Evolutionary conservation across 2,888 invertebrate species (phyloP).

Genomic region (Tetragnatha montana): DNA sequence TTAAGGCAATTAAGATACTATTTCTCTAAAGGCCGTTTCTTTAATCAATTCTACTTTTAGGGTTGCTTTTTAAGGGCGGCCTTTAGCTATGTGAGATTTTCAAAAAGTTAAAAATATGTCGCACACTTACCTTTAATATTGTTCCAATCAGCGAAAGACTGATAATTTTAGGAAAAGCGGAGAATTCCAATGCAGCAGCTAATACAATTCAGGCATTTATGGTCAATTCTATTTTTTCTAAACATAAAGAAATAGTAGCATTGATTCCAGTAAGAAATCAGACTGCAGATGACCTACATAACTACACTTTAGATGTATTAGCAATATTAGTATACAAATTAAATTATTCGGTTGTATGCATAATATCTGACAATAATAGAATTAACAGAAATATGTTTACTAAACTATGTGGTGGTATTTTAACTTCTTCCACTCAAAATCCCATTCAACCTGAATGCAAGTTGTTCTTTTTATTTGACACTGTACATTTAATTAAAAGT

Average conservation of each 20-base stretch:
- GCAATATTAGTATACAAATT: neutral
- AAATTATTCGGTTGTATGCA: neutral
- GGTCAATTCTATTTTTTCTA: constrained; percentile 18
- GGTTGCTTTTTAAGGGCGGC: no score
- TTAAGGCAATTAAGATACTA: no score
- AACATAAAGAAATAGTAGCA: constrained; percentile 5
- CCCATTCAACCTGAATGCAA: neutral
- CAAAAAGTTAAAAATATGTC: no score
- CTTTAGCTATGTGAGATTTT: no score
- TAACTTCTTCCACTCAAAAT: neutral
- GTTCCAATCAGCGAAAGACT: no score
- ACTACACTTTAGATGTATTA: neutral
- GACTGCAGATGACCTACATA: neutral
- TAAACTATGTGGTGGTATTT: neutral
- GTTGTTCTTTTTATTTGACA: constrained; percentile 11
- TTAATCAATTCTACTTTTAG: no score
- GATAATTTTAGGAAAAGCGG: no score
- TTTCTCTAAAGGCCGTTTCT: no score
- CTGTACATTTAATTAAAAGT: constrained; percentile 5
- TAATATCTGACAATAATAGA: constrained; percentile 23
- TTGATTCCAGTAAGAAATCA: neutral
- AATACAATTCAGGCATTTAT: constrained; percentile 21
- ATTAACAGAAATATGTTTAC: constrained; percentile 16
- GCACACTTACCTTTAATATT: no score
- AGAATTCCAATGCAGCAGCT: neutral